phyloP scores from a whole-genome alignment of 2,113 vertebrate genomes.

The human region GRCh38 chrX:79190001-79190500 shows the following conservation, averaged over 20 bases:
- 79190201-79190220: neutral
- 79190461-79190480: neutral
- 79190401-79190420: neutral
- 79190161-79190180: neutral
- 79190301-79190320: neutral
- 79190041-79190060: neutral
- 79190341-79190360: neutral
- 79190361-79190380: neutral
- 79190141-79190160: neutral
- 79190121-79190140: neutral
- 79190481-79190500: neutral
- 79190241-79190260: neutral
- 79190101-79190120: neutral
- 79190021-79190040: neutral
- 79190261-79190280: neutral
- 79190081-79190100: neutral
- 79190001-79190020: neutral
- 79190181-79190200: neutral
- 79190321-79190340: neutral
- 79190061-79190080: neutral
- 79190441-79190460: neutral
- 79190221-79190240: neutral
- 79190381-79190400: neutral
- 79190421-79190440: neutral
- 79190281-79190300: neutral